These are phyloP conservation scores for Tethea ocularis DNA, from an alignment of 2,888 invertebrate genomes.

Conservation along the genomic window DNA sequence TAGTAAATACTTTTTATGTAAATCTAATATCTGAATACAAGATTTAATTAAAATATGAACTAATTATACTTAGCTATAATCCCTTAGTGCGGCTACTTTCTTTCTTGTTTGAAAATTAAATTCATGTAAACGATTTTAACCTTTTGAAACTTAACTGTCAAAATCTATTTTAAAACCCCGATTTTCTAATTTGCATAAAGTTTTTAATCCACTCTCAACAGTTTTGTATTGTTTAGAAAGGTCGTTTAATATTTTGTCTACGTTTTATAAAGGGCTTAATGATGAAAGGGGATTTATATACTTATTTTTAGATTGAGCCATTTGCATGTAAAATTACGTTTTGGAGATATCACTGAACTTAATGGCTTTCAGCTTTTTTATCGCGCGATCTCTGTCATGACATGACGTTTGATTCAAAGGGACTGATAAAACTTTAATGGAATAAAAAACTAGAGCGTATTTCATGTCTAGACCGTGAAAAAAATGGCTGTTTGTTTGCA, in stretches of 20 bases:
- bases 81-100: neutral
- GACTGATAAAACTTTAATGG: slow-evolving; percentile 4
- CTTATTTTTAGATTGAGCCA: neutral
- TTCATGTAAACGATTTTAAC: neutral
- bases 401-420: slow-evolving; percentile 6
- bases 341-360: neutral
- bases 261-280: neutral
- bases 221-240: neutral
- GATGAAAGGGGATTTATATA: neutral
- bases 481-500: neutral
- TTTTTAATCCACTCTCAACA: neutral
- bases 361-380: neutral
- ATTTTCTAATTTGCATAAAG: slow-evolving; percentile 1
- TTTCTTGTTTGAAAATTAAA: neutral
- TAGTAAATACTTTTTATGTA: no score
- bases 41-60: neutral
- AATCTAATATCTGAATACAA: neutral
- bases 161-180: slow-evolving; percentile 2
- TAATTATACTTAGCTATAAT: neutral
- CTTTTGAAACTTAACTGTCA: neutral
- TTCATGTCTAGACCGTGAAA: neutral
- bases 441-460: neutral
- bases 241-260: slow-evolving; percentile 3
- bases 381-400: neutral
- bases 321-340: slow-evolving; percentile 4